Base-by-base conservation (phyloP, 1,140 invertebrate species). In the Scaptomyza pallida region DNA sequence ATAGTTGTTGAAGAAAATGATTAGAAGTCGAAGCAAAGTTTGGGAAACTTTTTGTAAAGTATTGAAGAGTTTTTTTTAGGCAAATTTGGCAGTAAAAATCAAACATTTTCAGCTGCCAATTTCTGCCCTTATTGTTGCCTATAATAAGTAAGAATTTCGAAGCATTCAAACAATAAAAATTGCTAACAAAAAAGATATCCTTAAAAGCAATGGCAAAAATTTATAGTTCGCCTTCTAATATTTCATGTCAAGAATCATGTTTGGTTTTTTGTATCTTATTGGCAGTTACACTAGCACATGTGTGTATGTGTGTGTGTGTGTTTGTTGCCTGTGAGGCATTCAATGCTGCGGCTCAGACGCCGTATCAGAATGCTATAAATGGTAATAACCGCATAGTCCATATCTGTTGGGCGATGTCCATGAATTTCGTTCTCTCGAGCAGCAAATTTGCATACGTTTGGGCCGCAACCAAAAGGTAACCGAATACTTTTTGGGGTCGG, bases 401-500 rank as follows among this genome's bases (percentile, higher is more conserved):
- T 64, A 64, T 64, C 62, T 52, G 62, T 26, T 63, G 61, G 48
- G 37, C 51, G 23, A 37, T 55, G 52, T 40, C 40, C 55, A 44
- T 54, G 50, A 55, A 55, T 55, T 64, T 16, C 26, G 2, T 1
- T 23, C 12, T 57, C n/a, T n/a, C n/a, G n/a, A n/a, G n/a, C n/a
- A 30, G 33, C 35, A 30, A 30, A 72, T 72, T 72, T 72, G 62
- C 69, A 72, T 72, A 19, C 9, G 41, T 9, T 30, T 13, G 26
- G 19, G 26, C 26, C 9, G 26, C 5, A 30, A 2, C 19, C 17
- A 33, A 45, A 45, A 50, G 65, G 64, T 54, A 69, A 54, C 59
- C 48, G 54, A 69, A 69, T 69, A 63, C 52, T 43, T 55, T 69
- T 55, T 69, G 50, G 59, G 59, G 65, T 69, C 65, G 65, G 48